Base-by-base conservation (phyloP, 2,888 invertebrate species). In the Epiblema foenella region DNA sequence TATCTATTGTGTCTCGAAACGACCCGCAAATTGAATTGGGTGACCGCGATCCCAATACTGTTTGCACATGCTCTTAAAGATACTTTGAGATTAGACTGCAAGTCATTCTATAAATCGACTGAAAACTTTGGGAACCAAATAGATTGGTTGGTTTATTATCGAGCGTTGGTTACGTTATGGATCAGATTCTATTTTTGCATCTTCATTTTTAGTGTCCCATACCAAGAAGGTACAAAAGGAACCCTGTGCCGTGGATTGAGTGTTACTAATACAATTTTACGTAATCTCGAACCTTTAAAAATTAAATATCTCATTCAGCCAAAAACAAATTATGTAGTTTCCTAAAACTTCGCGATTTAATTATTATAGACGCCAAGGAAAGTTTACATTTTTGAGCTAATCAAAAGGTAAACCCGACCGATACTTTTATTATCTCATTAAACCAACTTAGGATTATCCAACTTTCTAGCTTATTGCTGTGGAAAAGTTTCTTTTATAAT, bases 371-470 rank as follows among this genome's bases (percentile, higher is more conserved):
- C 20, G 37, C 51, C n/a, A 8, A 7, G 37, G 11, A 67, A 66
- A 59, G 51, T 67, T 67, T 52, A 9, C 20, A 51, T 67, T 59
- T 52, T 9, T n/a, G 59, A n/a, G n/a, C 20, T 51, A 67, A 67
- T 67, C 24, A 67, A 52, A 52, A 59, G 59, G 58, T 66, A 12
- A 52, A 17, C 51, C 24, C 52, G 46, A 57, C 18, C 33, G 24
- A 52, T 33, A 33, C 33, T 33, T 8, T 3, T 59, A 39, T 17
- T 37, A 59, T 51, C 59, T 67, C 37, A 67, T 51, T 58, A 66
- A 58, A 7, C 46, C 57, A 7, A 29, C 39, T 7, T 9, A 11
- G 60, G 46, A 46, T 46, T 60, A 37, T 12, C 63, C 37, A 63
- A 52, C 37, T 37, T 63, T 18, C 18, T 52, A 52, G 11, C 11